These are phyloP conservation scores for Mactromeris polynyma DNA, from an alignment of 2,888 invertebrate genomes.

Conservation along the genomic window DNA sequence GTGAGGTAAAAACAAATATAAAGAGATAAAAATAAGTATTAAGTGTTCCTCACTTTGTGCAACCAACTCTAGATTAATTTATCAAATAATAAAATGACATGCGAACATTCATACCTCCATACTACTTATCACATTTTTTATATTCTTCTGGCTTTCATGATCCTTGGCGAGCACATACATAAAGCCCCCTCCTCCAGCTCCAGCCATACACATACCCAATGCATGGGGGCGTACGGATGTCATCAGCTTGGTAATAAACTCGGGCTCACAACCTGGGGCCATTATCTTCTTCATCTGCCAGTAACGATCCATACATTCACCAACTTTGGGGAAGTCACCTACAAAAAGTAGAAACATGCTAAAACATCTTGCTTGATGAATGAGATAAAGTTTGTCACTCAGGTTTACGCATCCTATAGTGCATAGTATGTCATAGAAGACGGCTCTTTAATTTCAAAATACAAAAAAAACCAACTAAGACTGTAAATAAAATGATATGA, in stretches of 20 bases:
- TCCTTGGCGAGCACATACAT: constrained; percentile 86
- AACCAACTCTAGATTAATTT: too few species aligned
- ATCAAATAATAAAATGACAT: not conserved
- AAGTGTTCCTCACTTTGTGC: too few species aligned
- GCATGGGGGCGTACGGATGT: constrained; percentile 79
- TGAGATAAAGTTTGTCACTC: not conserved
- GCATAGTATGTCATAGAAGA: too few species aligned
- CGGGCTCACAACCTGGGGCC: constrained; percentile 87
- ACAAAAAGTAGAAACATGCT: constrained; percentile 22
- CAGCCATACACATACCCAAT: constrained; percentile 86
- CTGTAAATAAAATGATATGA: too few species aligned
- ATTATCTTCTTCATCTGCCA: constrained; percentile 87
- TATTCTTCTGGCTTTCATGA: constrained; percentile 48
- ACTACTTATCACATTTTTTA: constrained; percentile 58
- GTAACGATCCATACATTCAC: constrained; percentile 85
- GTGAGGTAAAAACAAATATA: too few species aligned
- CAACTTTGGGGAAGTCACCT: constrained; percentile 86
- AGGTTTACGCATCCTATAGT: too few species aligned
- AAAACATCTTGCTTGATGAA: not conserved
- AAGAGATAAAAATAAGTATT: too few species aligned
- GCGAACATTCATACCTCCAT: constrained; percentile 55
- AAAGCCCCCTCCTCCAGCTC: constrained; percentile 88
- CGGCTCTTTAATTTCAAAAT: too few species aligned
- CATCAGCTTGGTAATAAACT: constrained; percentile 85
- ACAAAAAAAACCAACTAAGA: too few species aligned